Evolutionary conservation across 2,797 vertebrate genomes (phyloP).

Genomic region (Setipinna tenuifilis): DNA sequence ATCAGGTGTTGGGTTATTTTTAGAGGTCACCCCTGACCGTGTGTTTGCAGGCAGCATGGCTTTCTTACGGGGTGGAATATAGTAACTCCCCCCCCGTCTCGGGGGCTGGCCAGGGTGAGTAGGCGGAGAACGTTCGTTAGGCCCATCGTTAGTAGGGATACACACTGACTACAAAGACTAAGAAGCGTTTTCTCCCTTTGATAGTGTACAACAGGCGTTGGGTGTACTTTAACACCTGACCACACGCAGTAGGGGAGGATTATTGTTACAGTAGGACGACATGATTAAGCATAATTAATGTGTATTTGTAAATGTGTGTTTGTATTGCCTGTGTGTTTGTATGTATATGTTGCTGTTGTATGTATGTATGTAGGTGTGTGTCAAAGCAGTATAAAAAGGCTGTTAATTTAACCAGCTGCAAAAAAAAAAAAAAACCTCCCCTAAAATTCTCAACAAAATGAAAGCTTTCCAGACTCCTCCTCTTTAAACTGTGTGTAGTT

Average conservation of each 20-base stretch:
- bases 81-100: not conserved
- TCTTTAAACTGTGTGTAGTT: not conserved
- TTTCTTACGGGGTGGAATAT: not conserved
- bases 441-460: not conserved
- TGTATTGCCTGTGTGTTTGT: too few relatives aligned
- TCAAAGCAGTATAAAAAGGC: too few relatives aligned
- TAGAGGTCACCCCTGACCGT: not conserved
- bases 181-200: not conserved
- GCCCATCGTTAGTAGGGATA: not conserved
- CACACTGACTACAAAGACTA: not conserved
- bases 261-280: too few relatives aligned
- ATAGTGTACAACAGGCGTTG: not conserved
- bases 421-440: not conserved
- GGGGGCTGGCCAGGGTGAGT: not conserved
- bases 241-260: too few relatives aligned
- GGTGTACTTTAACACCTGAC: not conserved
- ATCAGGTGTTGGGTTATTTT: slow-evolving; percentile 17
- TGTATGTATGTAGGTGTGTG: too few relatives aligned
- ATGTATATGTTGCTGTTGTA: too few relatives aligned
- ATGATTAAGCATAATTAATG: too few relatives aligned
- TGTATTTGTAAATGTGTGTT: too few relatives aligned
- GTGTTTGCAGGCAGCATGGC: not conserved
- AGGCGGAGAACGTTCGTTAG: not conserved
- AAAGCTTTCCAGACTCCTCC: not conserved
- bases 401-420: too few relatives aligned